phyloP scores from a whole-genome alignment of 2,888 invertebrate genomes.

The Meghimatium bilineatum region DNA sequence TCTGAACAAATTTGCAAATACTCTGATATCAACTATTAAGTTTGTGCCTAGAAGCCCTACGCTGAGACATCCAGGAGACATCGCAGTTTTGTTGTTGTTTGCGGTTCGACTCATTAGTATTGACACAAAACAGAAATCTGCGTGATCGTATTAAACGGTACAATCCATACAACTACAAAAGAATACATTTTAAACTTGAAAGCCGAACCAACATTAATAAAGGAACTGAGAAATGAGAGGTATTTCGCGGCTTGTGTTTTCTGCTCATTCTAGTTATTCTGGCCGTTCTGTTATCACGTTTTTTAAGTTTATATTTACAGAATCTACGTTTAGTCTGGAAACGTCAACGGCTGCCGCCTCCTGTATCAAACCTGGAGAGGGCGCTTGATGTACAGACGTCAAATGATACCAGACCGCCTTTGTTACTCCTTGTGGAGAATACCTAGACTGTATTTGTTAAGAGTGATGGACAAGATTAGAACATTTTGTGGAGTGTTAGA shows the following conservation, averaged over 20 bases:
- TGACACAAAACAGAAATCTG: too few relatives aligned
- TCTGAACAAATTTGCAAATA: too few relatives aligned
- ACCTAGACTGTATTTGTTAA: not conserved
- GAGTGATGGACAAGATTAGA: constrained; percentile 3
- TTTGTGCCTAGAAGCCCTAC: too few relatives aligned
- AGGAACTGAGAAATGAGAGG: not conserved
- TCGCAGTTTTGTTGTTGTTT: too few relatives aligned
- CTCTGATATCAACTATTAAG: too few relatives aligned
- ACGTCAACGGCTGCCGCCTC: not conserved
- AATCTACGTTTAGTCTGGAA: constrained; percentile 2
- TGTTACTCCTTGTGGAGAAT: not conserved
- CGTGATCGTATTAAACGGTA: too few relatives aligned
- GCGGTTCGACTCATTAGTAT: too few relatives aligned
- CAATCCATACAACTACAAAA: too few relatives aligned
- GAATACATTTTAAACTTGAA: too few relatives aligned
- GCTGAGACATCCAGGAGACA: too few relatives aligned
- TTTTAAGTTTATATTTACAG: constrained; percentile 7
- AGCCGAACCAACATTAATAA: not conserved
- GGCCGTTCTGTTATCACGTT: not conserved
- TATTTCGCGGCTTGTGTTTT: not conserved
- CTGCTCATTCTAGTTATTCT: not conserved
- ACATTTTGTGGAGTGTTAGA: not conserved
- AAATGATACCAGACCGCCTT: not conserved
- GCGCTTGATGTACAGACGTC: constrained; percentile 1
- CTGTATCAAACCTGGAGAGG: constrained; percentile 9